Evolutionary conservation across 2,888 invertebrate species (phyloP), one percentile per base, ranked within the genome.

Genomic region (Tuberolachnus salignus): DNA sequence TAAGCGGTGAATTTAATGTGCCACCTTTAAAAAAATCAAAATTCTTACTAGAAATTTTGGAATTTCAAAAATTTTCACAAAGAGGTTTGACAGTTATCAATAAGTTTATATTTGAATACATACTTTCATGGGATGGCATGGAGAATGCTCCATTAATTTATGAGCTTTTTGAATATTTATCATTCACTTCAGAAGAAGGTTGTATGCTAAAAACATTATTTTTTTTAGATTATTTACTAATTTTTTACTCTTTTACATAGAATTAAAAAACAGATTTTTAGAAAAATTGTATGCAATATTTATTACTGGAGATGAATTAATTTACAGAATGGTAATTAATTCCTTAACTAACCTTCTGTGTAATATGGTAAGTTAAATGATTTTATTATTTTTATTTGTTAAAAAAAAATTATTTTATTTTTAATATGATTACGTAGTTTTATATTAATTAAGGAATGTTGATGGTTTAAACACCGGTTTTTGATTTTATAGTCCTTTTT

Each of bases 181-280:
- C 78, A n/a, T 78, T 78, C 13, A 59, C 67, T 21, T 78, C 78
- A 34, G 78, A 78, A 78, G 69, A 78, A 69, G 78, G 78, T 75
- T 34, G 61, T 64, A 44, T 71, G 14, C 2, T 14, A 8, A 2
- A 14, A 14, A 51, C 14, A 72, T 19, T 34, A 49, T 49, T 57
- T 19, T 19, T n/a, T 34, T 19, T 26, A 49, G 4, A 14, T 19
- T 61, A 49, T 8, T 49, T 26, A 73, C n/a, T 53, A 16, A 13
- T 72, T 55, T 16, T 53, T 51, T 16, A n/a, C 23, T n/a, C 26
- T 53, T 53, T 61, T 71, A 23, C 61, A 46, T 69, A 78, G 78
- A 78, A 51, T 59, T 78, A 42, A 78, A 59, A 44, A 42, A 21
- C 34, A 59, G 9, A 13, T 78, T 78, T 69, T 51, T 78, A 51